Percentiles rank a stretch among this genome's conserved stretches.
These are phyloP conservation scores for Nasonovia ribisnigri DNA, from an alignment of 2,888 invertebrate species.

Conservation along the genomic window DNA sequence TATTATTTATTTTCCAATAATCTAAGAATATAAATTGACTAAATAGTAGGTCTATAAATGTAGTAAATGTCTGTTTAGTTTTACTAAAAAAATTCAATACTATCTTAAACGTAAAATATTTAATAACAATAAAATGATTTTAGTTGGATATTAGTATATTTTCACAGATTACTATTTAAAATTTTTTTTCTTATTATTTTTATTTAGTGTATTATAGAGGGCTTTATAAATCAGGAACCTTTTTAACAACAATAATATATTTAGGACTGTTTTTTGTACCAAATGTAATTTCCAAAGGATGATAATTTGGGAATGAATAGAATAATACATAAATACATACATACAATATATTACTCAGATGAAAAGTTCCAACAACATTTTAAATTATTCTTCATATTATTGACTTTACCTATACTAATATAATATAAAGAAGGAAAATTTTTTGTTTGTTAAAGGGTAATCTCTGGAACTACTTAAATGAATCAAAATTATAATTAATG, in stretches of 20 bases:
- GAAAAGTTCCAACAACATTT: not conserved
- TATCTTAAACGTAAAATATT: not conserved
- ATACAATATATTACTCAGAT: too few species aligned
- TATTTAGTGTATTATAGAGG: too few species aligned
- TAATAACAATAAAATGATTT: not conserved
- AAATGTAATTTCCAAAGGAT: too few species aligned
- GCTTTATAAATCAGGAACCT: too few species aligned
- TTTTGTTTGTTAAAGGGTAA: too few species aligned
- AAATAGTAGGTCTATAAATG: not conserved
- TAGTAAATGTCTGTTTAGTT: not conserved
- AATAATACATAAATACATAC: too few species aligned
- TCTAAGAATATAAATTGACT: not conserved
- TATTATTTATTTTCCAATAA: not conserved
- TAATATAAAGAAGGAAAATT: too few species aligned
- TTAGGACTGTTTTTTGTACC: too few species aligned
- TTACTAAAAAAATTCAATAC: not conserved
- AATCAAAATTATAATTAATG: not conserved
- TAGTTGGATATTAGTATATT: not conserved
- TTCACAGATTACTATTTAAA: not conserved
- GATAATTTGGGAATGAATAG: too few species aligned
- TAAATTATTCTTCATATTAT: not conserved
- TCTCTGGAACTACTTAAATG: too few species aligned
- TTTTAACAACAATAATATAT: too few species aligned
- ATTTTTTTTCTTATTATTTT: not conserved
- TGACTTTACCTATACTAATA: too few species aligned